Base-by-base conservation (phyloP, 92 coral and sea anemone genomes). In the Micromussa lordhowensis region DNA sequence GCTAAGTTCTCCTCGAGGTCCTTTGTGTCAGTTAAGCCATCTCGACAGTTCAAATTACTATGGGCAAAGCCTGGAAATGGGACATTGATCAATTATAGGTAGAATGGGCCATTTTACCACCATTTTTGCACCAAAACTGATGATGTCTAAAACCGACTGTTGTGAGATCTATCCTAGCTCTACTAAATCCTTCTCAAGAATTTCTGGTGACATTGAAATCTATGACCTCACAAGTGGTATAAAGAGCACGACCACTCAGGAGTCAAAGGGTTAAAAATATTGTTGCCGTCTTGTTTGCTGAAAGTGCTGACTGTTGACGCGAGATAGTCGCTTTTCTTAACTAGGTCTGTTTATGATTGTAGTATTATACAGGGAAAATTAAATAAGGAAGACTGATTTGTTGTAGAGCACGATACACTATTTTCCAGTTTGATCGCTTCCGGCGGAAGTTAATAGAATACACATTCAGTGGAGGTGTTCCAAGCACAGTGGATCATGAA, bases 361-460 rank as follows among this genome's bases (percentile, higher is more conserved):
- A 61, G 28, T 29, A 22, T 61, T 4, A 21, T 3, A 26, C 9
- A 61, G 28, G 28, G 12, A 61, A 61, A 24, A 21, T 1, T 22
- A 6, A 40, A 4, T 40, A 61, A 61, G 28, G 28, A 61, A 61
- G 68, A 22, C 22, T 0, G 5, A 61, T 22, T 22, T 6, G 19
- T 54, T 13, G 59, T 54, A 54, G 14, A 54, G 59, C 59, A 8
- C 32, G 35, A 68, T 34, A 18, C 30, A 16, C 16, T 24, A 32
- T 75, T 83, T 83, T 72, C 32, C 87, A 96, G 99, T 96, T 95
- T 81, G 99, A 92, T 81, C 94, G 96, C 48, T 96, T 96, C 90
- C 77, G 95, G 68, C 91, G 90, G 80, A 93, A 93, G 71, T 92
- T 92, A 40, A 87, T 96, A 53, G 95, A 96, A 82, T 84, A 93